phyloP scores from a whole-genome alignment of 2,113 vertebrate species.

The Channa argus region DNA sequence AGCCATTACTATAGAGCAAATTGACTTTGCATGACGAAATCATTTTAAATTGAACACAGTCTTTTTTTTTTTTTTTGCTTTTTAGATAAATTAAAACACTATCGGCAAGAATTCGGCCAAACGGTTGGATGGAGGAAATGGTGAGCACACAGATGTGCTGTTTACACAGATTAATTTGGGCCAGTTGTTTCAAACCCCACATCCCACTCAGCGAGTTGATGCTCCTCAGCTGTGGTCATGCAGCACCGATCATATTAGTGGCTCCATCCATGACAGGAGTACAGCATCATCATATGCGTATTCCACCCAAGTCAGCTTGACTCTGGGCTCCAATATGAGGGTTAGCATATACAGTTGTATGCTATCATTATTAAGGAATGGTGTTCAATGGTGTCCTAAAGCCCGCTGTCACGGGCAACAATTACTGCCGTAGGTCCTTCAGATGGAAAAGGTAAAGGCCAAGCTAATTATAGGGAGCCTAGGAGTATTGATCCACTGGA shows the following conservation, averaged over 20 bases:
- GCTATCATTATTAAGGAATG: slow-evolving; percentile 36
- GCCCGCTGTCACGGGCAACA: slow-evolving; percentile 34
- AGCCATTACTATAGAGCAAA: slow-evolving; percentile 55
- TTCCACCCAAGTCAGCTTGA: slow-evolving; percentile 11
- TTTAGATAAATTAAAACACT: slow-evolving; percentile 25
- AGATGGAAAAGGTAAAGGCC: slow-evolving; percentile 28
- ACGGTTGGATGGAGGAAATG: background rate
- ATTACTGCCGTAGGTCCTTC: slow-evolving; percentile 21
- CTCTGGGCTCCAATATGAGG: background rate
- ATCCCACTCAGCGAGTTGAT: background rate
- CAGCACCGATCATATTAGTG: slow-evolving; percentile 47
- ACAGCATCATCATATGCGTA: slow-evolving; percentile 53
- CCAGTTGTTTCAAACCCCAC: background rate
- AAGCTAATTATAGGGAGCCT: slow-evolving; percentile 60
- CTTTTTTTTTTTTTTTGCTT: background rate
- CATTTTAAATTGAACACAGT: slow-evolving; percentile 39
- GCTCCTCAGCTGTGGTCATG: background rate
- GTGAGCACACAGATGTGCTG: background rate
- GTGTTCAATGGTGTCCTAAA: slow-evolving; percentile 24
- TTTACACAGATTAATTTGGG: background rate
- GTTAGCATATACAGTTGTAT: slow-evolving; percentile 18
- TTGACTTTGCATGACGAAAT: slow-evolving; percentile 55
- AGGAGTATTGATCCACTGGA: slow-evolving; percentile 60
- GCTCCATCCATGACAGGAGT: slow-evolving; percentile 36
- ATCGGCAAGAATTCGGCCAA: background rate